Conservation (phyloP, 2,113 vertebrate species). For the Rissa tridactyla region DNA sequence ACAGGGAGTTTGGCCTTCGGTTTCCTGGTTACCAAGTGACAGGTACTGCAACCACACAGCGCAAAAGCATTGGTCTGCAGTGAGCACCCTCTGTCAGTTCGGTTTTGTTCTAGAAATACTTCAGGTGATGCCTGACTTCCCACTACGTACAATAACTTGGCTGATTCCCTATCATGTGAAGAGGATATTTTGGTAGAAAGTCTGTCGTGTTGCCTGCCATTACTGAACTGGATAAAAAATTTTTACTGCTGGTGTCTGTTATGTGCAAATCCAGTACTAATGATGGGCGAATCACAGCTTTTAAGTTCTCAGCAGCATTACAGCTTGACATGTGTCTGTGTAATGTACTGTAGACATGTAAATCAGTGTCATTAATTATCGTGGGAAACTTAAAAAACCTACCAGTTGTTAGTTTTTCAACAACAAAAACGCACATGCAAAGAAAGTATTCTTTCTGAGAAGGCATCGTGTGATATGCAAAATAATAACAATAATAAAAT, state of each 20-base stretch:
- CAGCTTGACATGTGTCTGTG: background rate
- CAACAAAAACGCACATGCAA: background rate
- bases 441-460: background rate
- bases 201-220: background rate
- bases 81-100: background rate
- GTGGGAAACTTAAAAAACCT: background rate
- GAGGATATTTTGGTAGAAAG: background rate
- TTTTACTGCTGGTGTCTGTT: background rate
- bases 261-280: background rate
- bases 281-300: background rate
- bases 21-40: background rate
- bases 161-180: background rate
- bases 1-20: background rate
- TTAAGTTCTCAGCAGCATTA: background rate
- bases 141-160: background rate
- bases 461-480: background rate
- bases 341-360: background rate
- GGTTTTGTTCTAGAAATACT: background rate
- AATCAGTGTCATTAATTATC: background rate
- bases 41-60: background rate
- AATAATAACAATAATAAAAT: background rate
- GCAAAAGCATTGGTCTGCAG: fast-evolving
- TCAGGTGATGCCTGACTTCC: background rate
- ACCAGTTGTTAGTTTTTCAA: background rate
- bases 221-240: background rate